Evolutionary conservation across 2,888 invertebrate species (phyloP), one percentile per base, ranked within the genome.

Genomic region (Nectonema munidae): DNA sequence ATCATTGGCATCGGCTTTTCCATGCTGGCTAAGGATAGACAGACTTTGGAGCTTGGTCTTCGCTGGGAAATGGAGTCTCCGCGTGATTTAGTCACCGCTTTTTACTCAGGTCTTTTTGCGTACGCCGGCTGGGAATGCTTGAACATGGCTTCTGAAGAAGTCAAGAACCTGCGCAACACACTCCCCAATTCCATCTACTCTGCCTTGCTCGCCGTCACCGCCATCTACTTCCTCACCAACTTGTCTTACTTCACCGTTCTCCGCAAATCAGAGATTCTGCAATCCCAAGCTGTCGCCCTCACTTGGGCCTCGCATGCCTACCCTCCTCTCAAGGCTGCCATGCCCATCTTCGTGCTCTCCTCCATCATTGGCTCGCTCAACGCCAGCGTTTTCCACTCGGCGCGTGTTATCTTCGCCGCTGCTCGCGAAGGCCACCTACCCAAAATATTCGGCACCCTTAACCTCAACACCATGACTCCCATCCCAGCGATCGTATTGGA

Each of bases 361-460:
- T 34, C 35, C 9, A 34, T 34, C 17, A 20, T 34, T 5, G 35
- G 35, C 6, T 19, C 19, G 9, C 19, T 34, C 6, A 34, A 34
- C 15, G 17, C 35, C 5, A 34, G 19, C 35, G 35, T 34, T 9
- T 34, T 34, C 20, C 35, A 34, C 14, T 34, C 35, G 6, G 35
- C 19, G 15, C 17, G 35, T 19, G 20, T 34, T 18, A 19, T 19
- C 14, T 34, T 34, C 19, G 5, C 35, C 5, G 35, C 35, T 5
- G 35, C 35, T 6, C 17, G 35, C 5, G 35, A 34, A 19, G 35
- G 35, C 35, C 35, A 34, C 14, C 20, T 34, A 14, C 35, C 35
- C 6, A 19, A 11, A 9, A 11, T 34, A 16, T 34, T 34, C 19
- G 35, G 35, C 20, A 34, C 20, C 19, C 35, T 34, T 18, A 34